Evolutionary conservation across 1,140 invertebrate species (phyloP).

Genomic region (Drosophila bifasciata): DNA sequence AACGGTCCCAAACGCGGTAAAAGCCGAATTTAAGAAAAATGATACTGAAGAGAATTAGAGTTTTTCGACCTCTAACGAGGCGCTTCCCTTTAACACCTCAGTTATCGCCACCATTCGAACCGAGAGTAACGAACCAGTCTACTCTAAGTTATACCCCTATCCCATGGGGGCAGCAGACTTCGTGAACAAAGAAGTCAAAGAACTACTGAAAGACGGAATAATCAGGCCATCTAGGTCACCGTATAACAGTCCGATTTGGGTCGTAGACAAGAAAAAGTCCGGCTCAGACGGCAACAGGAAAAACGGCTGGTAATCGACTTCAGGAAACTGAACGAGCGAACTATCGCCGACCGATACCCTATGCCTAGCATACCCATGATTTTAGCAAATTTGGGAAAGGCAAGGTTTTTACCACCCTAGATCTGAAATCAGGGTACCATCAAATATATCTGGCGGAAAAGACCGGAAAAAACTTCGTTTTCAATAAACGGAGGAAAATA

Average conservation of each 20-base stretch:
- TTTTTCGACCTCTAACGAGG: slow-evolving; percentile 5
- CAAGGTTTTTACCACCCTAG: too few species aligned
- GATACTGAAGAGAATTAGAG: neutral
- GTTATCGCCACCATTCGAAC: too few species aligned
- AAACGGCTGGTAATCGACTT: slow-evolving; percentile 1
- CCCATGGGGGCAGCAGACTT: too few species aligned
- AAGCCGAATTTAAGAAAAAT: neutral
- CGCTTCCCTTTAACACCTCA: neutral
- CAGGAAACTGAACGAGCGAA: slow-evolving; percentile 3
- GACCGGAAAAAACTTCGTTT: neutral
- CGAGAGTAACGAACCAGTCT: too few species aligned
- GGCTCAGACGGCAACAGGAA: neutral
- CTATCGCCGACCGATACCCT: neutral
- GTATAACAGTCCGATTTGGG: neutral
- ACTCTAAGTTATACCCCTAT: too few species aligned
- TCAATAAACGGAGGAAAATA: too few species aligned
- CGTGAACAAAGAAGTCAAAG: too few species aligned
- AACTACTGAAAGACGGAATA: too few species aligned
- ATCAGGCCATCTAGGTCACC: neutral
- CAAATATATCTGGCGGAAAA: too few species aligned
- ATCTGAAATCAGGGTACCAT: too few species aligned
- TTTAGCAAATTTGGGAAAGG: neutral
- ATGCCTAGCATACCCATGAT: slow-evolving; percentile 19
- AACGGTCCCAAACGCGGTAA: neutral
- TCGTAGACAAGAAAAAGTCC: neutral